Evolutionary conservation across 2,113 vertebrate genomes (phyloP), one percentile per base, ranked within the genome.

Genomic region (Tiliqua scincoides): DNA sequence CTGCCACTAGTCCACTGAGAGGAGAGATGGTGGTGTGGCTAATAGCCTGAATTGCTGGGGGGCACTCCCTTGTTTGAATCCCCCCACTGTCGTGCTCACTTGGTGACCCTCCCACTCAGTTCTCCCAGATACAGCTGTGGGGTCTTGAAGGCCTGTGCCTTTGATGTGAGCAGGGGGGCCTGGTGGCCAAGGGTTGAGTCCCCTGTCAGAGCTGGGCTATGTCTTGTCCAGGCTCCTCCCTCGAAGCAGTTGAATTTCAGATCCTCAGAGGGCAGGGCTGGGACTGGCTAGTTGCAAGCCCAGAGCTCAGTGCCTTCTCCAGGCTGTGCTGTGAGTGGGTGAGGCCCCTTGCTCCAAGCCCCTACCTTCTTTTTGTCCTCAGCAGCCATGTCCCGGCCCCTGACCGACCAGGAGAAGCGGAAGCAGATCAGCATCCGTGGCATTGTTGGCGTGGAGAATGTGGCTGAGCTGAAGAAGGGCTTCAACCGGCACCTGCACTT

Each of bases 401-500:
- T 98, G 88, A 98, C 96, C 3, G 98, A 99, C 96, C 97, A 97
- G 92, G 98, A 99, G 92, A 98, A 98, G 93, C 96, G 97, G 37
- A 98, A 98, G 93, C 98, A 99, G 95, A 99, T 99, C 96, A 98
- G 98, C 93, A 97, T 99, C 93, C 95, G 98, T 27, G 98, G 98
- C 0, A 98, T 99, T 48, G 98, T 97, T 75, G 98, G 97, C 0
- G 97, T 97, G 63, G 98, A 99, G 94, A 98, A 96, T 75, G 98
- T 99, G 59, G 95, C 97, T 0, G 98, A 98, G 95, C 94, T 99
- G 79, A 99, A 98, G 89, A 97, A 97, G 67, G 95, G 97, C 81
- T 99, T 99, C 91, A 99, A 99, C 84, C 96, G 98, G 0, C 98
- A 99, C 92, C 95, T 99, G 72, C 98, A 99, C 93, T 99, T 99